Evolutionary conservation across 2,113 vertebrate species (phyloP).

Genomic region (Panthera leo): DNA sequence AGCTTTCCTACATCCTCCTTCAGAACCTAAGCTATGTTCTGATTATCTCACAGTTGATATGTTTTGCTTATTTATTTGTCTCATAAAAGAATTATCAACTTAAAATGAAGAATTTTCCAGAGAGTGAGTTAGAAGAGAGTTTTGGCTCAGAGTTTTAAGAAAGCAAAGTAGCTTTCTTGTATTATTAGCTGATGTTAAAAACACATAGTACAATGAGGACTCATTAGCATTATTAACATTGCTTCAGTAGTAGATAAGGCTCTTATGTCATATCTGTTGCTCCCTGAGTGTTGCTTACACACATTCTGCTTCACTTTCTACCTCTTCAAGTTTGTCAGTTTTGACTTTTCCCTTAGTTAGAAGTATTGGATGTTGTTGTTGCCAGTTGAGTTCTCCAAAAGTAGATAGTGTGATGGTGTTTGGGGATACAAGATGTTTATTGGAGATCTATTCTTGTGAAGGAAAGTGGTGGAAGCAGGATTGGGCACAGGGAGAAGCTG

Average conservation of each 20-base stretch:
- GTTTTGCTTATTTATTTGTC: neutral
- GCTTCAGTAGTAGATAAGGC: neutral
- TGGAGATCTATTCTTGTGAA: neutral
- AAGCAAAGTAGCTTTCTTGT: neutral
- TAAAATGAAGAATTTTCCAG: slow-evolving; percentile 34
- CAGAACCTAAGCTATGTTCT: neutral
- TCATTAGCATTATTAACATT: neutral
- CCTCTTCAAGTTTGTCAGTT: neutral
- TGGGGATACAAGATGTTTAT: neutral
- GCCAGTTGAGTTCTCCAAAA: neutral
- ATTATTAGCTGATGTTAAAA: neutral
- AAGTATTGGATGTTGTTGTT: neutral
- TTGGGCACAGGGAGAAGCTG: neutral
- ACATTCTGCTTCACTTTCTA: neutral
- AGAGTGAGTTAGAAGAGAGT: slow-evolving; percentile 7
- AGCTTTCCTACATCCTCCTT: neutral
- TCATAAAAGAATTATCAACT: slow-evolving; percentile 11
- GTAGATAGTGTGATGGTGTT: neutral
- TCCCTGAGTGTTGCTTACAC: neutral
- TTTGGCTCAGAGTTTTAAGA: slow-evolving; percentile 31
- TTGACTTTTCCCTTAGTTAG: neutral
- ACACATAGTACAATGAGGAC: neutral
- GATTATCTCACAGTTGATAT: neutral
- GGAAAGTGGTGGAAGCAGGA: neutral
- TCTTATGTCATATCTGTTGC: neutral